Percentiles rank a stretch among this genome's conserved stretches.
These are phyloP conservation scores for Eptatretus atami DNA, from an alignment of 2,797 vertebrate species.

Conservation along the genomic window DNA sequence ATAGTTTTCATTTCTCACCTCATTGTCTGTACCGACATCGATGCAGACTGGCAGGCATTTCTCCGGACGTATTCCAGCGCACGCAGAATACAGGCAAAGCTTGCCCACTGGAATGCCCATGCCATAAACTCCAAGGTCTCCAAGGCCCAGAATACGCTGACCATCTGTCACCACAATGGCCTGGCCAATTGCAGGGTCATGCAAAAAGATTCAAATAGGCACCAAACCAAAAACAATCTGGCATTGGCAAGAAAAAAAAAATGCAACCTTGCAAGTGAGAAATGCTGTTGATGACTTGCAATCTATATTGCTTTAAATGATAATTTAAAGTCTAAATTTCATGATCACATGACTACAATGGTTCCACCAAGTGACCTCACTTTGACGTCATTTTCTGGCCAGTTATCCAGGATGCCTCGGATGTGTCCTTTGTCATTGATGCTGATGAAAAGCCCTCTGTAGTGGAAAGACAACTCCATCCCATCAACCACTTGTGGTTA, in stretches of 20 bases:
- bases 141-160: slow-evolving; percentile 72
- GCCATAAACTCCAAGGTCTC: slow-evolving; percentile 77
- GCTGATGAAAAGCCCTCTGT: slow-evolving; percentile 75
- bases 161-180: slow-evolving; percentile 89
- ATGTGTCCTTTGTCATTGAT: slow-evolving; percentile 71
- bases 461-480: slow-evolving; percentile 9
- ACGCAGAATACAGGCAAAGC: slow-evolving; percentile 72
- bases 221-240: slow-evolving; percentile 3
- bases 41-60: slow-evolving; percentile 66
- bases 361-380: slow-evolving; percentile 14
- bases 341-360: no score
- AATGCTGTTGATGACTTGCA: no score
- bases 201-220: no score
- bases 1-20: slow-evolving; percentile 17
- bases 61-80: slow-evolving; percentile 59
- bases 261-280: no score
- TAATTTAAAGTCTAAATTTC: no score
- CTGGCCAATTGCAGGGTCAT: slow-evolving; percentile 13
- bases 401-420: slow-evolving; percentile 70
- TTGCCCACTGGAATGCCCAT: slow-evolving; percentile 96
- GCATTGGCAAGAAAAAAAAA: no score
- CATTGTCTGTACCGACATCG: slow-evolving; percentile 69
- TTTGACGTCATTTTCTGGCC: slow-evolving; percentile 66
- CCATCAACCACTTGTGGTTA: no score
- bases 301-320: no score